A percentile compares a stretch with the other conserved stretches of the same genome.
Conservation (phyloP, 2,113 vertebrate genomes). For the Phyllostomus discolor region DNA sequence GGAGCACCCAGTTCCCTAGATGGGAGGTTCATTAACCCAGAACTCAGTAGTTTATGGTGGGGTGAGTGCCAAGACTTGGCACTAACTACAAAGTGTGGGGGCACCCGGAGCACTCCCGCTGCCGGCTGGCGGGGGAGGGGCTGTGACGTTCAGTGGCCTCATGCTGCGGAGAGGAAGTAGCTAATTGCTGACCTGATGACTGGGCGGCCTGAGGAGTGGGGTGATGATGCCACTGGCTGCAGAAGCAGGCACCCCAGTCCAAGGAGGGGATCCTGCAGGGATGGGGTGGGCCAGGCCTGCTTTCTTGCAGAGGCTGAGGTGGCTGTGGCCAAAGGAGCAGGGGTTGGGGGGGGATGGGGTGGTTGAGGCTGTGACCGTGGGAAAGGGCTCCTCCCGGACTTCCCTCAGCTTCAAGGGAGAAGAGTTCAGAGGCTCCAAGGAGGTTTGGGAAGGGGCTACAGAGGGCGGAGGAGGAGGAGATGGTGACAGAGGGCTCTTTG, state of each 20-base stretch:
- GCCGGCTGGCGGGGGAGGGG: conserved; percentile 57
- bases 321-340: neutral
- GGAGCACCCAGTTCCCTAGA: neutral
- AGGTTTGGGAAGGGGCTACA: neutral
- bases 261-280: conserved; percentile 40
- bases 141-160: conserved; percentile 74
- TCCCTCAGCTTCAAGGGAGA: conserved; percentile 33
- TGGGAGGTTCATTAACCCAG: conserved; percentile 19
- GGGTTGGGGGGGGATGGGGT: neutral
- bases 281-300: conserved; percentile 1
- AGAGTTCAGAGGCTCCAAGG: conserved; percentile 19
- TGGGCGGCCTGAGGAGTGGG: conserved; percentile 69
- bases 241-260: neutral
- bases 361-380: conserved; percentile 47
- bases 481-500: neutral
- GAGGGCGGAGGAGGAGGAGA: neutral
- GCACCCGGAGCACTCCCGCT: conserved; percentile 17
- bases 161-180: conserved; percentile 67
- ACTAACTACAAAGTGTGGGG: conserved; percentile 62
- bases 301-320: neutral
- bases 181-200: conserved; percentile 74
- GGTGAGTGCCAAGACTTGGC: conserved; percentile 53
- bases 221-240: conserved; percentile 67
- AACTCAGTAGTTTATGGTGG: neutral
- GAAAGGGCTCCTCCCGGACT: conserved; percentile 57